Evolutionary conservation across 2,797 vertebrate species (phyloP).

Genomic region (Caiman crocodilus): DNA sequence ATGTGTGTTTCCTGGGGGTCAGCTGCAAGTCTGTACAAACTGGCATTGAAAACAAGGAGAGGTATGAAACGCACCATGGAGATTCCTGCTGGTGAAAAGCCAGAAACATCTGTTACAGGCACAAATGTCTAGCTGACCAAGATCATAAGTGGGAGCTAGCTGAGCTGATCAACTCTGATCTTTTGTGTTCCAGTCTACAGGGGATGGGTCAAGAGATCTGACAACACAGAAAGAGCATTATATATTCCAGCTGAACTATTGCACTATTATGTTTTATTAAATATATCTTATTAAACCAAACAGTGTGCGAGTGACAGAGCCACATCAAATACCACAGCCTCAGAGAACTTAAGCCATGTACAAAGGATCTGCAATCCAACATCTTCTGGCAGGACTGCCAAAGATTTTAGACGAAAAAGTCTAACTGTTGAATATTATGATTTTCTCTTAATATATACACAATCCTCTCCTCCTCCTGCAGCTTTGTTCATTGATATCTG

Average conservation of each 20-base stretch:
- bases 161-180: not conserved
- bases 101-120: constrained; percentile 50
- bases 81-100: not conserved
- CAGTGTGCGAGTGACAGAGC: not conserved
- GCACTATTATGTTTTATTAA: not conserved
- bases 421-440: not conserved
- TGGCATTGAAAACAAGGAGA: constrained; percentile 29
- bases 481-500: not conserved
- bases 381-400: not conserved
- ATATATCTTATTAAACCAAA: not conserved
- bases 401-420: not conserved
- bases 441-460: not conserved
- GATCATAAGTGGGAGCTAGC: constrained; percentile 49
- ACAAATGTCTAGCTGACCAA: constrained; percentile 14
- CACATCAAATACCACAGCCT: not conserved
- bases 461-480: not conserved
- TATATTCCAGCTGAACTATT: not conserved
- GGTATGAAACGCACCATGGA: constrained; percentile 39
- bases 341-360: not conserved
- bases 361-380: not conserved
- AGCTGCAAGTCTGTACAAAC: not conserved
- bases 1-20: not conserved
- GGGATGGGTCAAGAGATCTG: constrained; percentile 20
- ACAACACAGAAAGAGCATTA: not conserved
- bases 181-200: constrained; percentile 25